These are phyloP conservation scores for Helicoverpa assulta DNA, from an alignment of 2,888 invertebrate species.

Conservation along the genomic window DNA sequence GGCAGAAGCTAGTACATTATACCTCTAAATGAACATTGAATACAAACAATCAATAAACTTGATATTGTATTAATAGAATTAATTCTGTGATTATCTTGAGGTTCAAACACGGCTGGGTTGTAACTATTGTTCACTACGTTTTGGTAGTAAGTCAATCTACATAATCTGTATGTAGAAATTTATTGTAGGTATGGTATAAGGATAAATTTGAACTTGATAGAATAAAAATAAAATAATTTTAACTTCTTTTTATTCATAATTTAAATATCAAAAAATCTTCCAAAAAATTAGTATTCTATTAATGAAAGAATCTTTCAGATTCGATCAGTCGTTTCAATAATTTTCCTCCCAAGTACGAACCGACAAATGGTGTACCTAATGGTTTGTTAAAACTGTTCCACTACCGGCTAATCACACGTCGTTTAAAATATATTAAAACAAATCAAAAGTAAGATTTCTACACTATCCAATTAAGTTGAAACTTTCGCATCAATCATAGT, in stretches of 20 bases:
- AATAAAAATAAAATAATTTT: too few species aligned
- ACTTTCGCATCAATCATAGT: constrained; percentile 17
- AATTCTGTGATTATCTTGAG: constrained; percentile 28
- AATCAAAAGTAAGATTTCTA: background rate
- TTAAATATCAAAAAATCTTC: too few species aligned
- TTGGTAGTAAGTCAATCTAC: constrained; percentile 15
- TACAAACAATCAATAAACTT: constrained; percentile 36
- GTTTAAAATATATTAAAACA: background rate
- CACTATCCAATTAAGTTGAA: constrained; percentile 10
- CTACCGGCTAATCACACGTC: background rate
- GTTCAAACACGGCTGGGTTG: constrained; percentile 22
- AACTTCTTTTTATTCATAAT: too few species aligned
- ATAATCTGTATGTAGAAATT: constrained; percentile 15
- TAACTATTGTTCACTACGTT: constrained; percentile 36
- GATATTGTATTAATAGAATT: constrained; percentile 19
- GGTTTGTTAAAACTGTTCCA: background rate
- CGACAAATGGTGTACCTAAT: background rate
- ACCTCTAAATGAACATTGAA: background rate
- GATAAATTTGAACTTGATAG: too few species aligned
- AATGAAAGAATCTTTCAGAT: too few species aligned
- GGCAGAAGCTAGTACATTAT: too few species aligned
- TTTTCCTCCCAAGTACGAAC: too few species aligned
- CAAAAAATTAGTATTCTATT: too few species aligned
- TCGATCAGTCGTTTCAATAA: too few species aligned
- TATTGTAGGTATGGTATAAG: background rate